phyloP scores from a whole-genome alignment of 2,797 vertebrate species.

The Apogon hyalosoma region DNA sequence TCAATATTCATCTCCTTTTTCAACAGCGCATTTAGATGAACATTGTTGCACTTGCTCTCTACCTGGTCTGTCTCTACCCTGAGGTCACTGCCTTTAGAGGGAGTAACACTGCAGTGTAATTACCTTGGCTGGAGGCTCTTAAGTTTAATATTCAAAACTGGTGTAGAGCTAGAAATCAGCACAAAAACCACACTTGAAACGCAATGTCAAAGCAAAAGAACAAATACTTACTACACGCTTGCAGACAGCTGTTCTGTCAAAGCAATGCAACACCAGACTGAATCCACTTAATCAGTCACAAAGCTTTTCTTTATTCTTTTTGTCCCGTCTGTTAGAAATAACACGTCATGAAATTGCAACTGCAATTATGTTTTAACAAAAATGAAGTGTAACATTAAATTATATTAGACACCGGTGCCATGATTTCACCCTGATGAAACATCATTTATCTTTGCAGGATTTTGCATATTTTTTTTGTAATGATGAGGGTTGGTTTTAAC shows the following conservation, averaged over 20 bases:
- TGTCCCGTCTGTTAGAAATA: too few species aligned
- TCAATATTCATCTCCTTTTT: background rate
- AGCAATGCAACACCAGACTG: background rate
- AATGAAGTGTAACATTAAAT: too few species aligned
- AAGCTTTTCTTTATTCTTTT: too few species aligned
- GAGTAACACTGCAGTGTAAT: constrained; percentile 29
- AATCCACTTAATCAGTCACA: background rate
- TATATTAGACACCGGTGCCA: too few species aligned
- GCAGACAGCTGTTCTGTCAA: background rate
- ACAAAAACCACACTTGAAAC: constrained; percentile 12
- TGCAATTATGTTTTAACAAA: too few species aligned
- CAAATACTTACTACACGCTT: background rate
- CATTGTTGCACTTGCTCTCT: constrained; percentile 14
- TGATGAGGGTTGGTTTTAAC: too few species aligned
- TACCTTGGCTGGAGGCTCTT: constrained; percentile 18
- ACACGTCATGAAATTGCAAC: too few species aligned
- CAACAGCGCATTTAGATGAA: constrained; percentile 20
- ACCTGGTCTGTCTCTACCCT: constrained; percentile 11
- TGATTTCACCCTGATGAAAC: too few species aligned
- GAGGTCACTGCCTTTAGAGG: constrained; percentile 22
- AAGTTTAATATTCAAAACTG: constrained; percentile 22
- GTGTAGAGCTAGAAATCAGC: constrained; percentile 17
- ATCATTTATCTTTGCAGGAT: too few species aligned
- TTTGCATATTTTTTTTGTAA: too few species aligned
- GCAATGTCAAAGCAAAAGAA: background rate